phyloP scores from a whole-genome alignment of 2,888 invertebrate species.

The Apoda limacodes region DNA sequence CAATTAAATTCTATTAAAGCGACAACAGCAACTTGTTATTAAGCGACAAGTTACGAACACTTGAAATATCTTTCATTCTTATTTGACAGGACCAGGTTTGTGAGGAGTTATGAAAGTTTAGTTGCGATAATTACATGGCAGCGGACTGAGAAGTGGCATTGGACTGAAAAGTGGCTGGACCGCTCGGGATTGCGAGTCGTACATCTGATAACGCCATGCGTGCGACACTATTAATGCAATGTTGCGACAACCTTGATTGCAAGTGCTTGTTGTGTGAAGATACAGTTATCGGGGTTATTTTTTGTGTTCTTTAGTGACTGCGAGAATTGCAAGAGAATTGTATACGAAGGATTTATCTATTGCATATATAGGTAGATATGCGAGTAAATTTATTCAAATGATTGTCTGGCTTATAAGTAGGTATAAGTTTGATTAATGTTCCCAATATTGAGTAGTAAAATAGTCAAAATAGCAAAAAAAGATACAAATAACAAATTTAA shows the following conservation, averaged over 20 bases:
- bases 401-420: too few relatives aligned
- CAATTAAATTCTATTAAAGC: constrained; percentile 63
- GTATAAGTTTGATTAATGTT: too few relatives aligned
- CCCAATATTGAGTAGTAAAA: too few relatives aligned
- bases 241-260: constrained; percentile 55
- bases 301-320: too few relatives aligned
- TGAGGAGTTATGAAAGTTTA: constrained; percentile 52
- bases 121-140: constrained; percentile 50
- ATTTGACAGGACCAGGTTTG: constrained; percentile 35
- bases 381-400: too few relatives aligned
- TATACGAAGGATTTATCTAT: too few relatives aligned
- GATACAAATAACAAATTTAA: too few relatives aligned
- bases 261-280: too few relatives aligned
- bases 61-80: constrained; percentile 60
- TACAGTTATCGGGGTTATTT: too few relatives aligned
- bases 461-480: too few relatives aligned
- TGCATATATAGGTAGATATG: too few relatives aligned
- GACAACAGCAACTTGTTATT: constrained; percentile 51
- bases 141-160: constrained; percentile 28
- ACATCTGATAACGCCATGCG: constrained; percentile 37
- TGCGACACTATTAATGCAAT: constrained; percentile 47
- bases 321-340: too few relatives aligned
- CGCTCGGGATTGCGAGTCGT: constrained; percentile 12
- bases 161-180: constrained; percentile 28
- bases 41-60: constrained; percentile 44